Base-by-base conservation (phyloP, 2,113 vertebrate genomes). In the Aythya baeri region DNA sequence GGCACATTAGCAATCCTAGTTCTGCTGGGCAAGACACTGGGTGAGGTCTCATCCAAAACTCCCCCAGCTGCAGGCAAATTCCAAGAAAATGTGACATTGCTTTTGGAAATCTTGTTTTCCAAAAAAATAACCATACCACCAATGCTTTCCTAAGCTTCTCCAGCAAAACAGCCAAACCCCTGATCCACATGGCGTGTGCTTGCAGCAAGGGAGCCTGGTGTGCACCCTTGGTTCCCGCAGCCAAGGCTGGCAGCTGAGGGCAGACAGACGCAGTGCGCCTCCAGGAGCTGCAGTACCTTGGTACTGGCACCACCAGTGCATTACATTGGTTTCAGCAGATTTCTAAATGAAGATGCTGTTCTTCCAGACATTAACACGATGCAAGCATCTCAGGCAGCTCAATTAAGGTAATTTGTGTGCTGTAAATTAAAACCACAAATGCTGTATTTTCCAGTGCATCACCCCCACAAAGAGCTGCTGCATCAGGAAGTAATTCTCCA, bases 1-100 rank as follows among this genome's bases (percentile, higher is more conserved):
- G 31, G 32, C 15, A 13, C 0, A 5, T 1, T 2, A 79, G 12
- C 2, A 1, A 25, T 23, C 43, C 38, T 31, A 15, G n/a, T 26
- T 14, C 16, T 27, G 54, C 23, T 49, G 17, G 54, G 12, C 1
- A 1, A 75, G 70, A 23, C 9, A 12, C 36, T 10, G 14, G 57
- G 18, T 25, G 31, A 72, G n/a, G 14, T 61, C 17, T 41, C 57
- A 23, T n/a, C 21, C 58, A 72, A 31, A 62, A 66, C 55, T 49
- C 54, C 13, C 21, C 34, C 0, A 1, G 11, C 8, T 59, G 18
- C 7, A 16, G 49, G 21, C 43, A 36, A 83, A 34, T 25, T n/a
- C 32, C 25, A 34, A 63, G 67, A 68, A 59, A 59, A 75, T 32
- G 5, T 15, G 20, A 49, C 70, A 61, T 21, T 1, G 2, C 16